These are phyloP conservation scores for Netelia inedita DNA, from an alignment of 2,888 invertebrate species.

Conservation along the genomic window DNA sequence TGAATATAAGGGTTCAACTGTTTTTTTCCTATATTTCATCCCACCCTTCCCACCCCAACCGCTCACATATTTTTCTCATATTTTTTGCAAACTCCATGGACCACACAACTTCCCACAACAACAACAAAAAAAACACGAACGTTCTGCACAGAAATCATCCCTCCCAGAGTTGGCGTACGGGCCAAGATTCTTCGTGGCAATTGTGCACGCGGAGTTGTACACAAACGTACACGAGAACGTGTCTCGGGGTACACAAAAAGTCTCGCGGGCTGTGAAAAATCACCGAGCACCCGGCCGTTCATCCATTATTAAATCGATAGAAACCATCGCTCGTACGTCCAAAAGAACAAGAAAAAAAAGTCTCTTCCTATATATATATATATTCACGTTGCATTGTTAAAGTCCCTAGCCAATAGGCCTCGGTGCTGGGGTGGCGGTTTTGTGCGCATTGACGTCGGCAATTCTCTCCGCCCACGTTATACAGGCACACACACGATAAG, in stretches of 20 bases:
- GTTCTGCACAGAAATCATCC: conserved; percentile 19
- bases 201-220: background rate
- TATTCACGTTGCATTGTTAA: conserved; percentile 74
- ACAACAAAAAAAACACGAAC: background rate
- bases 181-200: conserved; percentile 50
- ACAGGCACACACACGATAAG: conserved; percentile 51
- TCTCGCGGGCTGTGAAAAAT: conserved; percentile 73
- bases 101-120: background rate
- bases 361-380: conserved; percentile 42
- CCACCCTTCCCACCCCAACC: background rate
- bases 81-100: conserved; percentile 14
- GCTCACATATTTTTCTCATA: background rate
- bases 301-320: conserved; percentile 80
- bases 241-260: background rate
- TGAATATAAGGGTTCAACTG: no score
- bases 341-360: conserved; percentile 67
- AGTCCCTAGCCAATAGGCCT: conserved; percentile 78
- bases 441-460: conserved; percentile 48
- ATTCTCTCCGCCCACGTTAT: conserved; percentile 55
- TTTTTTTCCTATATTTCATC: background rate
- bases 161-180: conserved; percentile 10
- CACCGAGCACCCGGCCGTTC: conserved; percentile 75
- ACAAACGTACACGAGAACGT: background rate
- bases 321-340: conserved; percentile 77
- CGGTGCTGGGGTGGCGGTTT: conserved; percentile 59